These are phyloP conservation scores for Zaprionus lineosus DNA, from an alignment of 2,888 invertebrate genomes.

Conservation along the genomic window DNA sequence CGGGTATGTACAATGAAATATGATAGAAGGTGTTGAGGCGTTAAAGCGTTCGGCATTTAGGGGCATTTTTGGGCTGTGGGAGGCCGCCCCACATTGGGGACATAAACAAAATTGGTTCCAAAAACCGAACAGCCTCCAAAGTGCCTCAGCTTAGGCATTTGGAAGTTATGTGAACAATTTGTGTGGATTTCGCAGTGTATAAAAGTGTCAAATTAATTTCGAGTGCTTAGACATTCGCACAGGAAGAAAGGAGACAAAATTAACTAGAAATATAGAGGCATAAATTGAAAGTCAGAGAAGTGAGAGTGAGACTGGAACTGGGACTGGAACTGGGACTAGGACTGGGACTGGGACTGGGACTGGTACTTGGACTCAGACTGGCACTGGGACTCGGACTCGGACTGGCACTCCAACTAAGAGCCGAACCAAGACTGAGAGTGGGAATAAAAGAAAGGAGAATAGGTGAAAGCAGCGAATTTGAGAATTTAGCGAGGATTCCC, in stretches of 20 bases:
- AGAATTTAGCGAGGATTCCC: conserved; percentile 33
- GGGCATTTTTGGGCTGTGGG: not conserved
- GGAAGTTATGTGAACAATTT: conserved; percentile 39
- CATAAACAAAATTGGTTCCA: not conserved
- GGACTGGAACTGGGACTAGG: no score
- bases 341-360: no score
- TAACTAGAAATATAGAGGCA: no score
- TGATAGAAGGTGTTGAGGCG: conserved; percentile 37
- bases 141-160: conserved; percentile 2
- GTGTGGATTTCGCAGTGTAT: conserved; percentile 38
- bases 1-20: conserved; percentile 32
- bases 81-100: not conserved
- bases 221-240: conserved; percentile 39
- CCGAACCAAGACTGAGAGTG: no score
- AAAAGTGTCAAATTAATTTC: conserved; percentile 60
- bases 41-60: conserved; percentile 11
- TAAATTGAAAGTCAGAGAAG: no score
- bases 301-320: no score
- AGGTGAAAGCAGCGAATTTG: conserved; percentile 7
- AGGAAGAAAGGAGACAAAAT: no score
- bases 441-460: no score
- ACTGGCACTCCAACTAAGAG: no score
- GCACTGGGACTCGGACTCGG: no score
- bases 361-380: no score
- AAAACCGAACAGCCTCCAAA: not conserved